phyloP scores from a whole-genome alignment of 2,888 invertebrate species.

The Cheilosia soror region DNA sequence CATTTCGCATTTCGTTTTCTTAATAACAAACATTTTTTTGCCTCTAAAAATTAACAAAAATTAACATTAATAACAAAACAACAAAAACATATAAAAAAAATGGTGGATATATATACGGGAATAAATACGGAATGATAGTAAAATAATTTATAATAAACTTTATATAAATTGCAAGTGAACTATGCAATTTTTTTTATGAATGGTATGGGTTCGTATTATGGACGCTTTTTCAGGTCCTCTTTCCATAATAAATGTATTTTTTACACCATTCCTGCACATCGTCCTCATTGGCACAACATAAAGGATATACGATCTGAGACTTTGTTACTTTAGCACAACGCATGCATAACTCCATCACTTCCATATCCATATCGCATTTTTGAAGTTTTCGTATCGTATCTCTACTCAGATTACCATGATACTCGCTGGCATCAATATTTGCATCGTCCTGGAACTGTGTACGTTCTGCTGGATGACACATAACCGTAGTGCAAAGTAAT shows the following conservation, averaged over 20 bases:
- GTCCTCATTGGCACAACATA: slow-evolving; percentile 85
- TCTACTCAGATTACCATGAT: slow-evolving; percentile 79
- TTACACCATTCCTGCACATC: slow-evolving; percentile 84
- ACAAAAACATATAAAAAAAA: slow-evolving; percentile 10
- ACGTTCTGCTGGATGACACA: slow-evolving; percentile 64
- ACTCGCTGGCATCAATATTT: slow-evolving; percentile 78
- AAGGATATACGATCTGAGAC: slow-evolving; percentile 84
- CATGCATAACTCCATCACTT: slow-evolving; percentile 84
- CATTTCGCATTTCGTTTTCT: slow-evolving; percentile 43
- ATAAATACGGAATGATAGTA: slow-evolving; percentile 64
- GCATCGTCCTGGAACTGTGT: slow-evolving; percentile 39
- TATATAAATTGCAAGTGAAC: not conserved
- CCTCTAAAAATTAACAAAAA: slow-evolving; percentile 18
- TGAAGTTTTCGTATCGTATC: slow-evolving; percentile 81
- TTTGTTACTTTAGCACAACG: slow-evolving; percentile 85
- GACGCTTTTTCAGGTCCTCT: slow-evolving; percentile 22
- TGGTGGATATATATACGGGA: slow-evolving; percentile 16
- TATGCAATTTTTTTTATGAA: slow-evolving; percentile 11
- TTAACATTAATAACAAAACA: slow-evolving; percentile 31
- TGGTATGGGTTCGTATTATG: not conserved
- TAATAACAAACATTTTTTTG: slow-evolving; percentile 15
- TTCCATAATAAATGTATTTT: slow-evolving; percentile 84
- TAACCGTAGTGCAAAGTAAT: slow-evolving; percentile 26
- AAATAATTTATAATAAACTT: slow-evolving; percentile 48
- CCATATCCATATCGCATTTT: slow-evolving; percentile 79